These are phyloP conservation scores for Sepiola atlantica DNA, from an alignment of 2,888 invertebrate genomes.

Conservation along the genomic window DNA sequence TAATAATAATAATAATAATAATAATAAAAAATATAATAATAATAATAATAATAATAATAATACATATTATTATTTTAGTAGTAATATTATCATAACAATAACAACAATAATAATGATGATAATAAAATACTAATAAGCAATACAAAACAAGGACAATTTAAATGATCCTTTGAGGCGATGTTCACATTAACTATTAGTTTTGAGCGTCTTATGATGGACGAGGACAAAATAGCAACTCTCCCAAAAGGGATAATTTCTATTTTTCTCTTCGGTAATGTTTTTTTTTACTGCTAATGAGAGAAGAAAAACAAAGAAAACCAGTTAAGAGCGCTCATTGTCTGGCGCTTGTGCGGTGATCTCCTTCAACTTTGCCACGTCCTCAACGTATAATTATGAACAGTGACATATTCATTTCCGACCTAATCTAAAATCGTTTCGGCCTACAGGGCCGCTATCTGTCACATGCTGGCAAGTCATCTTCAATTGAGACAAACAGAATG, in stretches of 20 bases:
- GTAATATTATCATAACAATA: too few species aligned
- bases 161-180: too few species aligned
- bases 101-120: too few species aligned
- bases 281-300: neutral
- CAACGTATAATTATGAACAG: neutral
- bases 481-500: neutral
- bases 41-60: too few species aligned
- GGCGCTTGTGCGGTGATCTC: neutral
- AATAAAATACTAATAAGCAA: too few species aligned
- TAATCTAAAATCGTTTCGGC: slow-evolving; percentile 15
- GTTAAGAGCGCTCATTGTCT: neutral
- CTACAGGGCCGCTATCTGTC: neutral
- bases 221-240: neutral
- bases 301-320: neutral
- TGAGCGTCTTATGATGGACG: neutral
- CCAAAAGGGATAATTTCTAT: neutral
- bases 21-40: too few species aligned
- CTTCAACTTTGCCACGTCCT: neutral
- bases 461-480: neutral
- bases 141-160: too few species aligned
- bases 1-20: too few species aligned
- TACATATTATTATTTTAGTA: too few species aligned
- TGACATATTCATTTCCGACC: neutral
- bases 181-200: neutral
- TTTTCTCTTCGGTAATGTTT: too few species aligned